Base-by-base conservation (phyloP, 2,797 vertebrate species). In the Hephaestus fuliginosus region DNA sequence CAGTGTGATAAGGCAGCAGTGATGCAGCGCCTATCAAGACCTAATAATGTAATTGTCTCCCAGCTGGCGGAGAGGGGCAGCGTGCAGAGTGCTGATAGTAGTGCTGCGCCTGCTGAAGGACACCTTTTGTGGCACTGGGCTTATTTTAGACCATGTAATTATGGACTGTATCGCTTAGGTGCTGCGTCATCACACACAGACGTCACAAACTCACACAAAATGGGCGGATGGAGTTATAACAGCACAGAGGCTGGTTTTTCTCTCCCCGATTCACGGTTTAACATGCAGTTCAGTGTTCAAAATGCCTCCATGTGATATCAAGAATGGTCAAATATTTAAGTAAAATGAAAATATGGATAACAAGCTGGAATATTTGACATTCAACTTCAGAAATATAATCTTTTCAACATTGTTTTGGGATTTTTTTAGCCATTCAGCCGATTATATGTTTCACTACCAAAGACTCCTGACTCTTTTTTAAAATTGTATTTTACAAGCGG, bases 131-230 rank as follows among this genome's bases (percentile, higher is more conserved):
- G 70, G 83, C 70, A 36, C 78, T 66, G 60, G 82, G 87, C 87
- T 93, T 93, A 93, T 94, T 94, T 92, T 93, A 94, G 92, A 87
- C 88, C 66, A 72, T 69, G 86, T 83, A 91, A 93, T 93, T 94
- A 93, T 84, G 84, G 90, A 76, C 70, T 1, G 81, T 69, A 77
- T 90, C 83, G 89, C 91, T 83, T 72, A 91, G 87, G 85, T 87
- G 87, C 88, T 91, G 93, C 90, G 88, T 93, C 93, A 92, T 89
- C 90, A 85, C 80, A 91, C 85, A 86, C 68, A 83, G 76, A 90
- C 86, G 88, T 91, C 92, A 92, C 78, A 82, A 69, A 5, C 76
- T 76, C 80, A 55, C 84, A 84, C 61, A 86, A 76, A 83, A 86
- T 68, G 85, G 81, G 82, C 30, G 75, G 80, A 70, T 46, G 70